phyloP scores from a whole-genome alignment of 1,140 invertebrate genomes.

The Euwallacea fornicatus region DNA sequence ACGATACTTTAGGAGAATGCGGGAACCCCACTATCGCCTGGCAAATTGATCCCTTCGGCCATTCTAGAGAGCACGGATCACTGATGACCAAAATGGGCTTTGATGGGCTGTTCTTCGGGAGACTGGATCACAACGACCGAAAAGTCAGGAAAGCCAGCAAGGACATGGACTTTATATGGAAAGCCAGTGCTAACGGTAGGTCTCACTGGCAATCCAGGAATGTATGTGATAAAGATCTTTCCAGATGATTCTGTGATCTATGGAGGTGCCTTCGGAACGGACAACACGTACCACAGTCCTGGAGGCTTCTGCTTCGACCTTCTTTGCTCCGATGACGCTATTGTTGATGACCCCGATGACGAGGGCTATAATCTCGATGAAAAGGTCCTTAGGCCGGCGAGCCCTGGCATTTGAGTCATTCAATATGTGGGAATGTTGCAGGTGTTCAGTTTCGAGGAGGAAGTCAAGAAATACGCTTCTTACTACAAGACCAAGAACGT shows the following conservation, averaged over 20 bases:
- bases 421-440: slow-evolving; percentile 7
- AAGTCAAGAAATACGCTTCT: slow-evolving; percentile 31
- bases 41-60: slow-evolving; percentile 78
- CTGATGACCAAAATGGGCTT: slow-evolving; percentile 69
- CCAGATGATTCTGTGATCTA: slow-evolving; percentile 2
- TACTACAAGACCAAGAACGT: slow-evolving; percentile 45
- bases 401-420: no score
- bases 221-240: neutral
- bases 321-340: slow-evolving; percentile 77
- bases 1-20: slow-evolving; percentile 65
- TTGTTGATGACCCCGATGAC: slow-evolving; percentile 70
- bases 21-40: slow-evolving; percentile 67
- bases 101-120: slow-evolving; percentile 73
- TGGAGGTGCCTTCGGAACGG: slow-evolving; percentile 45
- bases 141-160: slow-evolving; percentile 61
- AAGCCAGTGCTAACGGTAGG: slow-evolving; percentile 55
- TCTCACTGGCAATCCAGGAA: slow-evolving; percentile 41
- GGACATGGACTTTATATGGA: slow-evolving; percentile 78
- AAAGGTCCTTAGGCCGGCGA: slow-evolving; percentile 56
- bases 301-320: slow-evolving; percentile 88
- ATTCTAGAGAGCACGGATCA: slow-evolving; percentile 68
- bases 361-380: slow-evolving; percentile 70
- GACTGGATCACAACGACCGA: slow-evolving; percentile 77
- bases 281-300: slow-evolving; percentile 79
- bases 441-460: slow-evolving; percentile 41